A percentile compares a stretch with the other conserved stretches of the same genome.
phyloP scores from a whole-genome alignment of 2,888 invertebrate genomes.

The Watsonalla cultraria region DNA sequence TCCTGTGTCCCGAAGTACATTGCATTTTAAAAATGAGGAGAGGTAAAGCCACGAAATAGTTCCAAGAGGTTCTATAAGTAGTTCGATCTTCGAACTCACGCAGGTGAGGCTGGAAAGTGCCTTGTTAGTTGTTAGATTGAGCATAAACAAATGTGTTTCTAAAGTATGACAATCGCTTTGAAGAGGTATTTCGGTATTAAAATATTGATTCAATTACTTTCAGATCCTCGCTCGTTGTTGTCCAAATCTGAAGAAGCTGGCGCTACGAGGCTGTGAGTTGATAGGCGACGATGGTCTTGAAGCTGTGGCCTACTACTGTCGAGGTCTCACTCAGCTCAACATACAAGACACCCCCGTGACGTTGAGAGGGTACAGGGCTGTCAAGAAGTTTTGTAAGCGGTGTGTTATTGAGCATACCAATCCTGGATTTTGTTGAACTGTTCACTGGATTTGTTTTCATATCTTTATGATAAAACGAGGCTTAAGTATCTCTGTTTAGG shows the following conservation, averaged over 20 bases:
- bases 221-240: slow-evolving; percentile 92
- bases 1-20: no score
- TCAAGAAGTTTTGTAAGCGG: slow-evolving; percentile 94
- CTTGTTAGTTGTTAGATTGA: no score
- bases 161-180: background rate
- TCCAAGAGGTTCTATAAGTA: no score
- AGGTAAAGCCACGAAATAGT: no score
- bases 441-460: background rate
- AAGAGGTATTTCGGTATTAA: background rate
- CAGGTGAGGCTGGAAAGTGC: no score
- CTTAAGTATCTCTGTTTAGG: no score
- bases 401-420: slow-evolving; percentile 97
- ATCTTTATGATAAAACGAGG: no score
- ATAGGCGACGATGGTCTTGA: slow-evolving; percentile 92
- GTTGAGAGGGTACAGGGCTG: slow-evolving; percentile 91
- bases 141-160: background rate
- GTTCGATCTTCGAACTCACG: no score
- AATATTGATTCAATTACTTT: slow-evolving; percentile 37
- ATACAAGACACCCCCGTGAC: slow-evolving; percentile 96
- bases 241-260: slow-evolving; percentile 93
- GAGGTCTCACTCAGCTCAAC: slow-evolving; percentile 93
- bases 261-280: slow-evolving; percentile 93
- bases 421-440: slow-evolving; percentile 89
- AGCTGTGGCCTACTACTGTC: slow-evolving; percentile 92
- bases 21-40: no score